Base-by-base conservation (phyloP, 2,797 vertebrate species). In the Lagocephalus sceleratus region DNA sequence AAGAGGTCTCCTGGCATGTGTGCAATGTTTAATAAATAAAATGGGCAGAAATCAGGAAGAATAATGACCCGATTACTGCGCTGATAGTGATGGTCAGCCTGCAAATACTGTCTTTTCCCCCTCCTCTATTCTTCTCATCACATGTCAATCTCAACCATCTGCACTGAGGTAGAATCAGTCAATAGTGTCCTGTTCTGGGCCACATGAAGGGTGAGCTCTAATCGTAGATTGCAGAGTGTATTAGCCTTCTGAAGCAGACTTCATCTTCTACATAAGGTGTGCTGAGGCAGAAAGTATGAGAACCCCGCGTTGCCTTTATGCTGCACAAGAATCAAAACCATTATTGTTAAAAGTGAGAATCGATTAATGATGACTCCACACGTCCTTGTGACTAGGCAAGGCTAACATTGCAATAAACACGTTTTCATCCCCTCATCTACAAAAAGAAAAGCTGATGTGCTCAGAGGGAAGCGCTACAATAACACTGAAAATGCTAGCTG, bases 91-190 rank as follows among this genome's bases (percentile, higher is more conserved):
- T 15, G 0, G 23, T 49, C 38, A 42, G 47, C 15, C 32, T 5
- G 11, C 32, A 35, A 35, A 40, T 9, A 5, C 68, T 68, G 68
- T 72, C 20, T 54, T 47, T 51, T 53, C 54, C 75, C 63, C 23
- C n/a, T n/a, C 54, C 68, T 78, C 12, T 35, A 5, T 63, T 23
- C 64, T 68, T 85, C 83, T 85, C 81, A 85, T 88, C 88, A 84
- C 85, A 71, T 89, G 82, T 78, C 85, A 88, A 89, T 88, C 74
- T 81, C 50, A 25, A 62, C 65, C 23, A 68, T 78, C 77, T 89
- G 81, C 82, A 85, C 51, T 85, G 78, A 85, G 81, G 85, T 84
- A 81, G 81, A 91, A 91, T 77, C 76, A 80, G 84, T 87, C 85
- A 86, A 89, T 90, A 89, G 78, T 69, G 66, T 58, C 79, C 76